phyloP scores from a whole-genome alignment of 1,140 invertebrate genomes.

The Daktulosphaira vitifoliae region DNA sequence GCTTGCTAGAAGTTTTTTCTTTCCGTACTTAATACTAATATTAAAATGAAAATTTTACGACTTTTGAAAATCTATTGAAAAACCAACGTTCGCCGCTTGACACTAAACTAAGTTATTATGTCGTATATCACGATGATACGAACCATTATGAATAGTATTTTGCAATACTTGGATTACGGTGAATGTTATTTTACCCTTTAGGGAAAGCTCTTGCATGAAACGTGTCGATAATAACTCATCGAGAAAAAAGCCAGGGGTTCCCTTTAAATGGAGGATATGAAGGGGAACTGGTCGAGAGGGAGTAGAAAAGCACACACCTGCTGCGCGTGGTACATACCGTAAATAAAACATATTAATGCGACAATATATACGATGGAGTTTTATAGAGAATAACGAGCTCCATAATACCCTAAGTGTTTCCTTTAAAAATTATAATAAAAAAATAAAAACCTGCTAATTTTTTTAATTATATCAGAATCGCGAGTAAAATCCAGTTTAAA shows the following conservation, averaged over 20 bases:
- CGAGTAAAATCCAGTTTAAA: no score
- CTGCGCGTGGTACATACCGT: slow-evolving; percentile 19
- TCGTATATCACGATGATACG: slow-evolving; percentile 16
- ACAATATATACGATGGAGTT: slow-evolving; percentile 27
- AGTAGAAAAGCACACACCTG: slow-evolving; percentile 1
- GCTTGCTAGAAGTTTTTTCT: no score
- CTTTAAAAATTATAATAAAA: slow-evolving; percentile 18
- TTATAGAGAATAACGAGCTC: slow-evolving; percentile 14
- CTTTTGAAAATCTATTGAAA: slow-evolving; percentile 23
- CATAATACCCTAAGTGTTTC: no score
- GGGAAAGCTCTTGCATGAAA: slow-evolving; percentile 28
- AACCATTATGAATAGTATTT: slow-evolving; percentile 30
- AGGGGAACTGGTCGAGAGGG: neutral
- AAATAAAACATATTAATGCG: slow-evolving; percentile 30
- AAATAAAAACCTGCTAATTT: slow-evolving; percentile 30
- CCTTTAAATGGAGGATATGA: slow-evolving; percentile 28
- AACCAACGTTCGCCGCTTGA: slow-evolving; percentile 20
- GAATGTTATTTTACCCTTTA: slow-evolving; percentile 33
- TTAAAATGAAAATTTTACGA: slow-evolving; percentile 25
- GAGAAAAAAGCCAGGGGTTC: slow-evolving; percentile 22
- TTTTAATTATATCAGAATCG: no score
- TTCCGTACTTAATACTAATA: neutral
- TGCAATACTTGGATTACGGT: slow-evolving; percentile 31
- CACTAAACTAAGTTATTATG: slow-evolving; percentile 31
- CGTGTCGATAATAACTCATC: slow-evolving; percentile 34